Percentiles rank a stretch among this genome's conserved stretches.
Evolutionary conservation across 2,888 invertebrate genomes (phyloP).

Genomic region (Lasius fuliginosus): DNA sequence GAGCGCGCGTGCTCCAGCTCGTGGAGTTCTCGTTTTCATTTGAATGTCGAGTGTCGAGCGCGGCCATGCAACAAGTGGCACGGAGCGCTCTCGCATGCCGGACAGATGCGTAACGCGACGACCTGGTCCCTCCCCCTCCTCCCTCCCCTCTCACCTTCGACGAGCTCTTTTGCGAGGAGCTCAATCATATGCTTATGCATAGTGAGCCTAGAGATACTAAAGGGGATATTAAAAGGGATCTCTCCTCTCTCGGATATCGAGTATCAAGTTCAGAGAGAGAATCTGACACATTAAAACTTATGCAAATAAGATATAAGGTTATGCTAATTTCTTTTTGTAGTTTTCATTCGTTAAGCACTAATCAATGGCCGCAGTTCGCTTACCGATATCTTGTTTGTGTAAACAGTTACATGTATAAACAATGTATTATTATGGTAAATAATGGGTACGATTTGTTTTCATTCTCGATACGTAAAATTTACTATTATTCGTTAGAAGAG

Average conservation of each 20-base stretch:
- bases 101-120: conserved; percentile 58
- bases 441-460: background rate
- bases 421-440: background rate
- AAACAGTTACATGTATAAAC: background rate
- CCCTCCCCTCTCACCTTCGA: too few species aligned
- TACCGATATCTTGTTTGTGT: background rate
- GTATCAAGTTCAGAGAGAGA: background rate
- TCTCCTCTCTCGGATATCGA: background rate
- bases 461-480: background rate
- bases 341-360: background rate
- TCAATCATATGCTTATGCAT: background rate
- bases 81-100: conserved; percentile 76
- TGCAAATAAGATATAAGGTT: background rate
- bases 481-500: background rate
- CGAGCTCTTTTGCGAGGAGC: too few species aligned
- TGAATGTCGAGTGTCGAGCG: conserved; percentile 72
- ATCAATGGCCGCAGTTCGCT: background rate
- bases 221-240: background rate
- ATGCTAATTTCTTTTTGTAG: background rate
- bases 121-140: conserved; percentile 24
- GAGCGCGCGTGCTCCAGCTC: conserved; percentile 49
- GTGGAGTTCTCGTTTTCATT: conserved; percentile 63
- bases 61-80: conserved; percentile 82
- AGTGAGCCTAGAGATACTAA: background rate
- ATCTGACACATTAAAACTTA: background rate